Conservation (phyloP, 2,113 vertebrate species). For the Jacana jacana region DNA sequence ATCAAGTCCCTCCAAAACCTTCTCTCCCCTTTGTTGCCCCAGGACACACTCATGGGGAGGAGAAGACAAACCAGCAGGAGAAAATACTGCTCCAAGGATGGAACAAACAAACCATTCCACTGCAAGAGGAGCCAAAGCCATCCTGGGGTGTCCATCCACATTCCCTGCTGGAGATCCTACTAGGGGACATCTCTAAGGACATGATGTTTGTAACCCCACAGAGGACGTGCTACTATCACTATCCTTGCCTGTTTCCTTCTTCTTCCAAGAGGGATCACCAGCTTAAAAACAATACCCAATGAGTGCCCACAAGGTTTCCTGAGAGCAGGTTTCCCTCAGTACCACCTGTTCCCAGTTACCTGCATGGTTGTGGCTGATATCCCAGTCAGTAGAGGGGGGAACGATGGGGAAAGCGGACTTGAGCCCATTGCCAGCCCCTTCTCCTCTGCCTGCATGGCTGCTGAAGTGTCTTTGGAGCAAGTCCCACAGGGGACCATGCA, state of each 20-base stretch:
- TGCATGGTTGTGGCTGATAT: accelerated
- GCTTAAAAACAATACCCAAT: accelerated
- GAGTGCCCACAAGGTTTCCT: background rate
- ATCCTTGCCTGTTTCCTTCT: background rate
- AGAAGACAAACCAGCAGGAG: background rate
- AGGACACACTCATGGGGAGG: accelerated
- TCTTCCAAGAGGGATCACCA: background rate
- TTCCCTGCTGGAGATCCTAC: background rate
- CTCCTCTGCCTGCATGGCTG: accelerated
- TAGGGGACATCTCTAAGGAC: background rate
- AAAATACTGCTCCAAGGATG: background rate
- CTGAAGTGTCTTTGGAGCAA: background rate
- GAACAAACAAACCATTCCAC: too few relatives aligned
- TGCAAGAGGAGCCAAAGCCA: background rate
- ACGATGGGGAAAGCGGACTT: accelerated
- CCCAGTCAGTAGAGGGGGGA: background rate
- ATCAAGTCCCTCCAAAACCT: accelerated
- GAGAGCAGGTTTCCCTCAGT: background rate
- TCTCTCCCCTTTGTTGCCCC: background rate
- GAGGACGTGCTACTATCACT: background rate
- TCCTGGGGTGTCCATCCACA: accelerated
- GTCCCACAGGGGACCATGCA: accelerated
- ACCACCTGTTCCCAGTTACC: accelerated
- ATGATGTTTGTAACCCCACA: background rate
- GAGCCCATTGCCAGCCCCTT: background rate